A percentile compares a stretch with the other conserved stretches of the same genome.
These are phyloP conservation scores for Urocynchramus pylzowi DNA, from an alignment of 2,113 vertebrate species.

Conservation along the genomic window DNA sequence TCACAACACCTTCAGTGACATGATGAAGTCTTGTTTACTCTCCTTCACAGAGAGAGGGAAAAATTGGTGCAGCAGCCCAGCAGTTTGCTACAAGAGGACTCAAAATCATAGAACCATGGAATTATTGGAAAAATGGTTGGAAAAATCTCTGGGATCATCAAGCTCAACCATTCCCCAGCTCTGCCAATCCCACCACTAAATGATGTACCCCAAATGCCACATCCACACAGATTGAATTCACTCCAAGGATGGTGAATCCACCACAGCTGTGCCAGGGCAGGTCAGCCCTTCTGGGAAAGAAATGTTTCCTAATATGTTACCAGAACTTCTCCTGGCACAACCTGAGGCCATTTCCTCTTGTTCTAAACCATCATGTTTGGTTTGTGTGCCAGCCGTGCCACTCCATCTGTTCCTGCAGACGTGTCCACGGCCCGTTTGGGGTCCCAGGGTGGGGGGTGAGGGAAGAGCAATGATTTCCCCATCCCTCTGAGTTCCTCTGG, in stretches of 20 bases:
- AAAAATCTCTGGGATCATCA: not conserved
- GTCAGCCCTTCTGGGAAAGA: not conserved
- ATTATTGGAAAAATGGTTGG: not conserved
- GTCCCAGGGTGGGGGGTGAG: not conserved
- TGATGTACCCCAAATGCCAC: not conserved
- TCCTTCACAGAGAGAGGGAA: not conserved
- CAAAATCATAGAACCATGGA: not conserved
- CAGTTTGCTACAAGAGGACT: not conserved
- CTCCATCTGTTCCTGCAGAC: not conserved
- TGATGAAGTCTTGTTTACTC: not conserved
- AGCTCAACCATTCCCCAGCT: not conserved
- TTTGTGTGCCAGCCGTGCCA: fast-evolving
- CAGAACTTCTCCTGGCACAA: not conserved
- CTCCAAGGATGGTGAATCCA: not conserved
- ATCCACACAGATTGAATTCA: not conserved
- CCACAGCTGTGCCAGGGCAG: not conserved
- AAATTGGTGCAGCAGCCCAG: not conserved
- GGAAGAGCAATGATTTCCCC: not conserved
- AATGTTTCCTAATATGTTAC: not conserved
- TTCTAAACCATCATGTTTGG: not conserved
- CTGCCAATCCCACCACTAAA: not conserved
- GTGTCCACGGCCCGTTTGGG: fast-evolving
- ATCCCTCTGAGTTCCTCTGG: conserved; percentile 35
- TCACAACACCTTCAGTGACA: not conserved
- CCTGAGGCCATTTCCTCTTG: not conserved